Evolutionary conservation across 2,113 vertebrate genomes (phyloP), one percentile per base, ranked within the genome.

Genomic region (Leiothrix lutea): DNA sequence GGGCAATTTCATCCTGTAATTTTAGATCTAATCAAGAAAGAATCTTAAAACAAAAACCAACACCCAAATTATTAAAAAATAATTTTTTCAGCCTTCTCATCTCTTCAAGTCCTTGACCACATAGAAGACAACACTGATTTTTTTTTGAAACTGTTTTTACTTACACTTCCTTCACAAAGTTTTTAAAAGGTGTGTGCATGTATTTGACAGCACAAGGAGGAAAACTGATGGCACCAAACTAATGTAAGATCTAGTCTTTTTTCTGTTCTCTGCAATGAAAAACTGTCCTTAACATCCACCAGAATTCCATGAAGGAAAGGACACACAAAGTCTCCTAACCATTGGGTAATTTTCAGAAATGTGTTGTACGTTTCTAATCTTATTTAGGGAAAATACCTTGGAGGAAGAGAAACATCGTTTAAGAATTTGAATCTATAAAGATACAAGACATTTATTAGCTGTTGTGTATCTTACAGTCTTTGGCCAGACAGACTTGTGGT

Each of bases 121-220:
- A 21, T 21, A 6, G 38, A 90, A 51, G 6, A 21, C 8, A 80
- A 23, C 21, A 62, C 3, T 31, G 9, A 14, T 12, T 45, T 66
- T 36, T 35, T n/a, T 60, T 38, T 5, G n/a, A 23, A 69, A 67
- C 3, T 26, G 11, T 54, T 45, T 80, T 86, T 44, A n/a, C 6
- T 36, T 64, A 29, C 12, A 31, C 10, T 70, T 78, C 9, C 4
- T 61, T 66, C 50, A 20, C 24, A 78, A 33, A 53, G 44, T 7
- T 79, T 54, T 57, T 84, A 17, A 25, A 44, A 25, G 8, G 1
- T 36, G 2, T 42, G 7, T 22, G 4, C 0, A 0, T 3, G 0
- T 14, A 2, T 69, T 64, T 77, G 16, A 48, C 31, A 62, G 16
- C 12, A 82, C 62, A 84, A 67, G 25, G 5, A 2, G 1, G 45